Conservation (phyloP, 2,888 invertebrate species). For the Caenorhabditis sp. region DNA sequence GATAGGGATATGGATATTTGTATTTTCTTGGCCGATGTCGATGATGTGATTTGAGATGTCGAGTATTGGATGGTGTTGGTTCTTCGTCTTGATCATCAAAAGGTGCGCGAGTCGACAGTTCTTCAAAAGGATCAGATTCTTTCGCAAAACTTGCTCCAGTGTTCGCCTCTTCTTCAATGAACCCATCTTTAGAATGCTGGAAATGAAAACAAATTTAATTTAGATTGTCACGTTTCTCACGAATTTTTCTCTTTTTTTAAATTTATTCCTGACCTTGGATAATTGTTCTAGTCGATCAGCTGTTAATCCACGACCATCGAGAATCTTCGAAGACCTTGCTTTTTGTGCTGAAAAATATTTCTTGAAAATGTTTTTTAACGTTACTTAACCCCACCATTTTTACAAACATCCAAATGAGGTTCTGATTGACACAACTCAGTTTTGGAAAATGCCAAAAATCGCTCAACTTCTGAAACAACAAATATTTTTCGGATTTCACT, state of each 20-base stretch:
- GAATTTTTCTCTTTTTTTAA: background rate
- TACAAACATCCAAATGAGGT: conserved; percentile 45
- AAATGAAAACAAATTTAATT: background rate
- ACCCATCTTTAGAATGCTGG: conserved; percentile 31
- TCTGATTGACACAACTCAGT: conserved; percentile 48
- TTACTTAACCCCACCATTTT: background rate
- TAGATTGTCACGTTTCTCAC: no score
- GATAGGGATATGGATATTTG: background rate
- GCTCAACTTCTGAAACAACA: conserved; percentile 15
- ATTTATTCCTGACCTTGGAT: conserved; percentile 1
- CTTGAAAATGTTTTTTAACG: background rate
- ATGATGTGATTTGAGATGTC: background rate
- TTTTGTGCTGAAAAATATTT: background rate
- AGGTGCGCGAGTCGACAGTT: conserved; percentile 30
- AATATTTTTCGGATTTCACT: no score
- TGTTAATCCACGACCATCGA: conserved; percentile 34
- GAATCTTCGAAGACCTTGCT: conserved; percentile 33
- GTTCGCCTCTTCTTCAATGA: conserved; percentile 34
- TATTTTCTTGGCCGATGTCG: background rate
- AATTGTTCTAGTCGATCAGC: conserved; percentile 32
- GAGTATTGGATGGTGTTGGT: background rate
- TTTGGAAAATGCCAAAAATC: conserved; percentile 44
- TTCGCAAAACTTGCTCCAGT: conserved; percentile 10
- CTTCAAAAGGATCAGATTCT: conserved; percentile 22
- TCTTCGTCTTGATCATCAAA: conserved; percentile 14